phyloP scores from a whole-genome alignment of 1,140 invertebrate genomes.

The Psix sp. region DNA sequence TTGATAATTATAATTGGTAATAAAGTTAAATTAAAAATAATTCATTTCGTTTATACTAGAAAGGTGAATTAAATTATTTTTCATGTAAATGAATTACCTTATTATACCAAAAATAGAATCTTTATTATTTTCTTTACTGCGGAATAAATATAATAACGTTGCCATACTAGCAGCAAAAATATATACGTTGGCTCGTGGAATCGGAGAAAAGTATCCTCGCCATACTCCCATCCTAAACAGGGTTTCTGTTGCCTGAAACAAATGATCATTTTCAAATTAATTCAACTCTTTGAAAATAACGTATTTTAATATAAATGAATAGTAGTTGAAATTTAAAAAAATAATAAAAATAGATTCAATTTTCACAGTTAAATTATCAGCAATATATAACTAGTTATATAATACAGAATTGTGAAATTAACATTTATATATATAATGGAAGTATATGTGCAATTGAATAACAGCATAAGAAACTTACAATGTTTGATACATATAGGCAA shows the following conservation, averaged over 20 bases:
- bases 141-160: slow-evolving; percentile 80
- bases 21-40: too few species aligned
- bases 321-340: too few species aligned
- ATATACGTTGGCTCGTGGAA: slow-evolving; percentile 82
- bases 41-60: not conserved
- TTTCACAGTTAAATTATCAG: too few species aligned
- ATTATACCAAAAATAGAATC: slow-evolving; percentile 83
- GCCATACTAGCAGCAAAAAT: slow-evolving; percentile 82
- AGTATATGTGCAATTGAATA: too few species aligned
- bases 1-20: too few species aligned
- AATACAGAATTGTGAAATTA: too few species aligned
- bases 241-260: slow-evolving; percentile 84
- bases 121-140: slow-evolving; percentile 73
- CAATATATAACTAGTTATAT: too few species aligned
- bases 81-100: slow-evolving; percentile 73
- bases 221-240: slow-evolving; percentile 84
- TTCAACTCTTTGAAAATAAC: too few species aligned
- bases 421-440: too few species aligned
- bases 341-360: too few species aligned
- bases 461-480: slow-evolving; percentile 77
- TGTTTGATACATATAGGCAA: slow-evolving; percentile 88
- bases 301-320: too few species aligned
- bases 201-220: slow-evolving; percentile 79
- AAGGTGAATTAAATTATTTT: too few species aligned
- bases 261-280: slow-evolving; percentile 10